Conservation (phyloP, 2,888 invertebrate genomes). For the Deroplatys truncata region DNA sequence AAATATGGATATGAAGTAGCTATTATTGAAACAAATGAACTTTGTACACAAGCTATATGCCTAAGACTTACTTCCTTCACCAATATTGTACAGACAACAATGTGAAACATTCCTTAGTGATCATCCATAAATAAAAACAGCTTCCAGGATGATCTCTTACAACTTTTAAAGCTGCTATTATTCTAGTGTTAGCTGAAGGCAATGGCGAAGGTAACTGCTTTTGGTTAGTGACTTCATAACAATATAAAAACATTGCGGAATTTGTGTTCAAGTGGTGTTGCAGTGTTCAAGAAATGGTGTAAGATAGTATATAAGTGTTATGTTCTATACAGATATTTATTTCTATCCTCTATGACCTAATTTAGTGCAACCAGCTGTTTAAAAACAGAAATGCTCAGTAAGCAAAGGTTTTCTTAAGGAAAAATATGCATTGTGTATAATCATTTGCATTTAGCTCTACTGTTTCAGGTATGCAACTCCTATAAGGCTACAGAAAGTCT, state of each 20-base stretch:
- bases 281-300: slow-evolving; percentile 14
- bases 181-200: not conserved
- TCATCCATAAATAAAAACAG: not conserved
- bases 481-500: no score
- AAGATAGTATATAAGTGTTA: not conserved
- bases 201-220: not conserved
- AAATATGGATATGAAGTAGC: not conserved
- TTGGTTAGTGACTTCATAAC: not conserved
- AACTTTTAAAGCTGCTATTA: not conserved
- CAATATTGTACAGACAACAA: not conserved
- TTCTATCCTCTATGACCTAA: not conserved
- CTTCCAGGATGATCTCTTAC: not conserved
- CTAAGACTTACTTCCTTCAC: not conserved
- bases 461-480: no score
- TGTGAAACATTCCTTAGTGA: slow-evolving; percentile 1
- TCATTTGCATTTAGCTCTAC: no score
- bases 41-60: not conserved
- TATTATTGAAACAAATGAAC: not conserved
- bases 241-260: not conserved
- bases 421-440: no score
- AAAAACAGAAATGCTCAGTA: not conserved
- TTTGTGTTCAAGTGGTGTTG: slow-evolving; percentile 15
- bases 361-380: not conserved
- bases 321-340: not conserved
- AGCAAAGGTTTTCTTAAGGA: not conserved